A percentile compares a stretch with the other conserved stretches of the same genome.
Conservation (phyloP, 2,888 invertebrate species). For the Physocephala rufipes region DNA sequence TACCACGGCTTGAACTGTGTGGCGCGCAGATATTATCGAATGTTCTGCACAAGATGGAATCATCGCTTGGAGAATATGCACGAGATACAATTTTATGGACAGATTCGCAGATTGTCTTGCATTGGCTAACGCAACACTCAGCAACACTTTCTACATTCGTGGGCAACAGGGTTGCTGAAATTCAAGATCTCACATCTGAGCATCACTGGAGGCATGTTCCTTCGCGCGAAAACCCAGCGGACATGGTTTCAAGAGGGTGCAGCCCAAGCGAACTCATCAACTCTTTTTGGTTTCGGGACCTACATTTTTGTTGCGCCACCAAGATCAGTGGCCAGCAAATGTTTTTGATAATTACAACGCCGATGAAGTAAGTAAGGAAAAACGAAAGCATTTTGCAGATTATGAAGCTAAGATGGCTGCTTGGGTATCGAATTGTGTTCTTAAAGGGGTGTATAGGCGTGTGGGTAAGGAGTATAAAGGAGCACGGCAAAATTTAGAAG, state of each 20-base stretch:
- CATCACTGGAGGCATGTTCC: too few relatives aligned
- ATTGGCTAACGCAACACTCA: constrained; percentile 43
- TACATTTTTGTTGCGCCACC: neutral
- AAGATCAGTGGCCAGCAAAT: constrained; percentile 24
- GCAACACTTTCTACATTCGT: constrained; percentile 40
- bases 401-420: too few relatives aligned
- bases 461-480: too few relatives aligned
- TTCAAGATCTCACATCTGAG: too few relatives aligned
- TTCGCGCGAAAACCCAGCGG: too few relatives aligned
- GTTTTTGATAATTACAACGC: constrained; percentile 1
- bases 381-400: too few relatives aligned
- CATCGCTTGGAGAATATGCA: neutral
- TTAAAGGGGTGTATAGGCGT: too few relatives aligned
- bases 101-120: constrained; percentile 43
- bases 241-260: too few relatives aligned
- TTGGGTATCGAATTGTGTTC: too few relatives aligned
- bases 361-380: constrained; percentile 36
- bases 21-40: neutral
- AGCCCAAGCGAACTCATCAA: constrained; percentile 15
- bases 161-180: constrained; percentile 9
- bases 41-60: neutral
- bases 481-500: too few relatives aligned
- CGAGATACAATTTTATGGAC: too few relatives aligned
- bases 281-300: constrained; percentile 38
- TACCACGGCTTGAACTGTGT: constrained; percentile 2